Conservation (phyloP, 1,140 invertebrate genomes). For the Ladona fulva region DNA sequence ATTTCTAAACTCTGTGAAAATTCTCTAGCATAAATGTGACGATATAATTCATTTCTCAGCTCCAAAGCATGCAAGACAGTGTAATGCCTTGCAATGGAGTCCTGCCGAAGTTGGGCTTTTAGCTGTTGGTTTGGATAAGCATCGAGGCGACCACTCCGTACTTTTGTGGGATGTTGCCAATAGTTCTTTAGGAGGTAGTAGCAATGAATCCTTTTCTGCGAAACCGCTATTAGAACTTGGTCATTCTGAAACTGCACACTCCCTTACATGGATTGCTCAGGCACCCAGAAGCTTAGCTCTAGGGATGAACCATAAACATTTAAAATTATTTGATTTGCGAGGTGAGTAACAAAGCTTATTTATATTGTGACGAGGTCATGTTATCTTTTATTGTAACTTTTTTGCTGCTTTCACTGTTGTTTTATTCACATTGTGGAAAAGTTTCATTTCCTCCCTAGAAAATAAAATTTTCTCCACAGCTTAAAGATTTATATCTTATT, state of each 20-base stretch:
- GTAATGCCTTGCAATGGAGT: conserved; percentile 84
- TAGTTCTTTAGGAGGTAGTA: conserved; percentile 34
- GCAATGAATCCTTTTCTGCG: conserved; percentile 27
- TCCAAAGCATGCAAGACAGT: conserved; percentile 69
- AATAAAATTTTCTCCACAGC: no score
- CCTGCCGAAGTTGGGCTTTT: conserved; percentile 72
- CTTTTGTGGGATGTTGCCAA: conserved; percentile 69
- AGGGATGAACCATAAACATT: conserved; percentile 80
- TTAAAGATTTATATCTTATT: no score
- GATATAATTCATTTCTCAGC: conserved; percentile 41
- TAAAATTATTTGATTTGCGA: conserved; percentile 86
- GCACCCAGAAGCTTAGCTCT: conserved; percentile 64
- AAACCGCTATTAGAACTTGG: conserved; percentile 55
- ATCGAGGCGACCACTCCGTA: conserved; percentile 71
- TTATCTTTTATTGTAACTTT: no score
- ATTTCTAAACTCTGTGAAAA: not conserved
- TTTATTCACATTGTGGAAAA: no score
- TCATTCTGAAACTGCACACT: conserved; percentile 71
- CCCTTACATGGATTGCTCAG: conserved; percentile 73
- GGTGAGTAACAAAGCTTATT: conserved; percentile 43
- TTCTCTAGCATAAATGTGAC: conserved; percentile 1
- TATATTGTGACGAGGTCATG: no score
- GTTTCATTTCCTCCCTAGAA: no score
- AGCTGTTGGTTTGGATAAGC: conserved; percentile 76
- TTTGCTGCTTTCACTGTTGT: no score